These are phyloP conservation scores for Liopterus haemorrhoidalis DNA, from an alignment of 2,888 invertebrate species.

Conservation along the genomic window DNA sequence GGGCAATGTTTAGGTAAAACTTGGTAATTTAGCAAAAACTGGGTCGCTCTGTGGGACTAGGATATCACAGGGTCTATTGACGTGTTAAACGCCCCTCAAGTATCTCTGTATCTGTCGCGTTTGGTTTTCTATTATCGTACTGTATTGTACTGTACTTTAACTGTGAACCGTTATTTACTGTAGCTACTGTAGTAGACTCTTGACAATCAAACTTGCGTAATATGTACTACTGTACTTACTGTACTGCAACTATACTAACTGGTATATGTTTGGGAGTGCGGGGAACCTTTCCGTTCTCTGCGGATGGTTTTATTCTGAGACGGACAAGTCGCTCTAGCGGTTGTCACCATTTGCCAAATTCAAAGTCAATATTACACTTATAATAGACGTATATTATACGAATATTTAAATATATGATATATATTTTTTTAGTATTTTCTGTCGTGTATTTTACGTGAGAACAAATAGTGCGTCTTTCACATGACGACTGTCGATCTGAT, in stretches of 20 bases:
- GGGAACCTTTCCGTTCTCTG: no score
- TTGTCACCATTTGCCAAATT: conserved; percentile 55
- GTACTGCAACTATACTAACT: not conserved
- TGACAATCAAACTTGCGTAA: conserved; percentile 26
- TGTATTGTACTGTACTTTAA: no score
- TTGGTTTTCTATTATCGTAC: no score
- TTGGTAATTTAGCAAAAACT: no score
- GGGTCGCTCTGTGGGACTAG: no score
- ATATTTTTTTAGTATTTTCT: conserved; percentile 24
- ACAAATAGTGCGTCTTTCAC: conserved; percentile 21
- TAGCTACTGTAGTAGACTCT: conserved; percentile 27
- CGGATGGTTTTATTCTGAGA: conserved; percentile 34
- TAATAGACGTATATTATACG: conserved; percentile 37
- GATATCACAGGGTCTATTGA: no score
- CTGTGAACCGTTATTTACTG: no score
- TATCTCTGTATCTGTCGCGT: no score
- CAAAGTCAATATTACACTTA: conserved; percentile 59
- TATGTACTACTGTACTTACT: conserved; percentile 13
- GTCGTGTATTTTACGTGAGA: conserved; percentile 24
- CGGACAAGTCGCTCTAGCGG: conserved; percentile 38
- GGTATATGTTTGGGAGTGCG: no score
- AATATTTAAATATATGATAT: conserved; percentile 26
- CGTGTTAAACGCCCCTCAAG: no score
- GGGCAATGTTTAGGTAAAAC: conserved; percentile 25
- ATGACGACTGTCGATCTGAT: conserved; percentile 14